Evolutionary conservation across 2,888 invertebrate genomes (phyloP), one percentile per base, ranked within the genome.

Genomic region (Dysmachus trigonus): DNA sequence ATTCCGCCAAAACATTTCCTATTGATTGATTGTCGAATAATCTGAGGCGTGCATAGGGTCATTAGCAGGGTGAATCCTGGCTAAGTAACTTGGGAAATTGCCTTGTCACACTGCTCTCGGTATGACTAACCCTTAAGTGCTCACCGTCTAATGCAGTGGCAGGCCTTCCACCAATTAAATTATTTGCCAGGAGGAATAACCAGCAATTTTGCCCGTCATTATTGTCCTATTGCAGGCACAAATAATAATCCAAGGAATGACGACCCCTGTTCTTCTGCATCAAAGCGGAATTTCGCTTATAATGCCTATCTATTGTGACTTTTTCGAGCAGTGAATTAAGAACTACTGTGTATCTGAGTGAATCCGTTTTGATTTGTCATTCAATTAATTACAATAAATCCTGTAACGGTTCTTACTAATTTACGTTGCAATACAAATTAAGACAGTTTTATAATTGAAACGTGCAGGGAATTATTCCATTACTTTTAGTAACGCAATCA

Each of bases 1-100:
- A 71, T n/a, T 71, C 41, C 18, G 38, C 41, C 47, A 38, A 72
- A 73, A 73, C 84, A 84, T 53, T 84, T 73, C 31, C 27, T 71
- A 84, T 84, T 84, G 84, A 84, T 84, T 84, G 84, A 84, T 73
- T 84, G 73, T 73, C 72, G 72, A 84, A 84, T 84, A 84, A 84
- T 84, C 84, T 72, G 33, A 84, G 84, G 84, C 84, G 84, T 84
- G 73, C 73, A 84, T 73, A 41, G 72, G 38, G 41, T 84, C 84
- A 84, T 84, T 84, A 84, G 84, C n/a, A 18, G 38, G 35, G 71
- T 71, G 84, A 71, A 84, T 84, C 84, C 84, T 71, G 38, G 15
- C 41, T 84, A 73, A 84, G 47, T 71, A 72, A 72, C 71, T 27
- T 15, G n/a, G 13, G n/a, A 84, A 84, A 84, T 31, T 84, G 84